phyloP scores from a whole-genome alignment of 2,797 vertebrate species.

The Parauchenoglanis ngamensis region DNA sequence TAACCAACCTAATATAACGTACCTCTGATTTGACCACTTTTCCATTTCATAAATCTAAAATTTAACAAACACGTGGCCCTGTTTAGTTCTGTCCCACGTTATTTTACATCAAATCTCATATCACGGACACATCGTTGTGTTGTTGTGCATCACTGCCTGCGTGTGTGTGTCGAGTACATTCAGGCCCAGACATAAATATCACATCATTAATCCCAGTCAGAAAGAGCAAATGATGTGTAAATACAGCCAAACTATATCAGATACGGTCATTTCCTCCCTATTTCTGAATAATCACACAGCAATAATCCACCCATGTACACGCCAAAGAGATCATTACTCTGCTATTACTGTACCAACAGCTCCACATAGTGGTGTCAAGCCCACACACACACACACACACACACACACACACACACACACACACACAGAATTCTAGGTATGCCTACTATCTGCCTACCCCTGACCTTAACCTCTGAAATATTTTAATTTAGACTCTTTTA shows the following conservation, averaged over 20 bases:
- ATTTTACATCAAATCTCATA: not conserved
- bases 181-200: slow-evolving; percentile 21
- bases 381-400: not conserved
- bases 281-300: slow-evolving; percentile 31
- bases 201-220: slow-evolving; percentile 48
- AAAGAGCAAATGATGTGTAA: slow-evolving; percentile 45
- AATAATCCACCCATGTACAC: not conserved
- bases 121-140: not conserved
- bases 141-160: not conserved
- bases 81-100: not conserved
- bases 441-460: not conserved
- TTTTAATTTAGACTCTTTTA: not conserved
- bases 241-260: slow-evolving; percentile 10
- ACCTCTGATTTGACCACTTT: not conserved
- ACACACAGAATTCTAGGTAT: not conserved
- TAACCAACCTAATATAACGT: not conserved
- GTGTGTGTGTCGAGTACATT: slow-evolving; percentile 18
- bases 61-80: not conserved
- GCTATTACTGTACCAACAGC: slow-evolving; percentile 35
- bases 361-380: slow-evolving; percentile 39
- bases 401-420: slow-evolving; percentile 2
- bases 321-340: not conserved
- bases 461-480: not conserved
- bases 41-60: not conserved
- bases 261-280: slow-evolving; percentile 48